phyloP scores from a whole-genome alignment of 2,888 invertebrate genomes.

The Melinaea menophilus region DNA sequence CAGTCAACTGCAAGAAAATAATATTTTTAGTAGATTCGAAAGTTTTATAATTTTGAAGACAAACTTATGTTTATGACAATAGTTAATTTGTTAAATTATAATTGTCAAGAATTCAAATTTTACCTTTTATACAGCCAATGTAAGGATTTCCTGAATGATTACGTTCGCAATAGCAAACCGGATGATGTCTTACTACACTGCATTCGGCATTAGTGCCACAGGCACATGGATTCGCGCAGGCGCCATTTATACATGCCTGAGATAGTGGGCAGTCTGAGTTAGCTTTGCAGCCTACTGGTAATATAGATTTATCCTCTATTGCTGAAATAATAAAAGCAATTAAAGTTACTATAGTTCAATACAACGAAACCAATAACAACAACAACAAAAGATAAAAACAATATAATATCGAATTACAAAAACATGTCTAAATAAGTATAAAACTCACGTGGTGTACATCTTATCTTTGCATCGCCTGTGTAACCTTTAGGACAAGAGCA shows the following conservation, averaged over 20 bases:
- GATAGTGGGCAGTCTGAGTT: slow-evolving; percentile 89
- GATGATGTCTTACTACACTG: slow-evolving; percentile 88
- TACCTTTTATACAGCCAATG: slow-evolving; percentile 30
- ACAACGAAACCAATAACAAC: too few species aligned
- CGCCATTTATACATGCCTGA: slow-evolving; percentile 89
- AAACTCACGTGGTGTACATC: slow-evolving; percentile 88
- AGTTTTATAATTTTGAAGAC: background rate
- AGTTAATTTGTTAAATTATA: too few species aligned
- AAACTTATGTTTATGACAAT: too few species aligned
- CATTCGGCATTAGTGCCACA: slow-evolving; percentile 92
- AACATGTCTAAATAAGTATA: background rate
- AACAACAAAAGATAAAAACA: background rate
- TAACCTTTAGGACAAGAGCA: slow-evolving; percentile 90
- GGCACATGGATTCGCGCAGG: slow-evolving; percentile 90
- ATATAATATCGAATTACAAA: background rate
- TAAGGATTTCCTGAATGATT: slow-evolving; percentile 88
- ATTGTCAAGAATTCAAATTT: background rate
- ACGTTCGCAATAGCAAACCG: slow-evolving; percentile 88
- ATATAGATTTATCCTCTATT: slow-evolving; percentile 69
- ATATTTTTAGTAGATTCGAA: background rate
- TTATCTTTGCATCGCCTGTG: slow-evolving; percentile 83
- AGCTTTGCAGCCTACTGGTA: slow-evolving; percentile 83
- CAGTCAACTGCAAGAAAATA: slow-evolving; percentile 83
- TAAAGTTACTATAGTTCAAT: background rate
- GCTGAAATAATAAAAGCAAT: slow-evolving; percentile 61